Conservation (phyloP, 1,140 invertebrate species). For the Aleiodes sp. region DNA sequence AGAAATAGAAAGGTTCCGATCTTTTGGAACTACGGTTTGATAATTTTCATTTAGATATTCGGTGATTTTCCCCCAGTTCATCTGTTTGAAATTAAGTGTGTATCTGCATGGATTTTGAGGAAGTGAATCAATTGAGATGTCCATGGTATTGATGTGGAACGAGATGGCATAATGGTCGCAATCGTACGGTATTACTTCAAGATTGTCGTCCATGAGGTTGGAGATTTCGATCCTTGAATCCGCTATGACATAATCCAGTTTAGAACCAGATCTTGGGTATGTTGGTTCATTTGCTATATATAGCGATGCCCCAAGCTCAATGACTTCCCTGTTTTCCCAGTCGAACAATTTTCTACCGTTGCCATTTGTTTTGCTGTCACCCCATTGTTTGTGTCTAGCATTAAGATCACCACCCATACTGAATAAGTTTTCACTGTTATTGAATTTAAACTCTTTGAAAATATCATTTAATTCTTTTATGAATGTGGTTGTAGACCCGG, state of each 20-base stretch:
- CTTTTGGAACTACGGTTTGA: background rate
- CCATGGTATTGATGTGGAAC: background rate
- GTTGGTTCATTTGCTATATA: too few relatives aligned
- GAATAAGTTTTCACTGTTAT: conserved; percentile 12
- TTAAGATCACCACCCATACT: conserved; percentile 19
- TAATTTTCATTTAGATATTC: background rate
- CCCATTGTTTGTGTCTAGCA: background rate
- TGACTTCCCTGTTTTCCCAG: too few relatives aligned
- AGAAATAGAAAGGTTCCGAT: too few relatives aligned
- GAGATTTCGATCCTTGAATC: too few relatives aligned
- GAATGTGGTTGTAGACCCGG: background rate
- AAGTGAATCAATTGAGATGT: background rate
- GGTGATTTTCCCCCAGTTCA: background rate
- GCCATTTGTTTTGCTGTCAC: background rate
- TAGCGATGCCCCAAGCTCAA: too few relatives aligned
- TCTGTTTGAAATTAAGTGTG: conserved; percentile 38
- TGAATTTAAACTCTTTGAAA: background rate
- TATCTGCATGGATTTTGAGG: background rate
- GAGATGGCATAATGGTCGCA: too few relatives aligned
- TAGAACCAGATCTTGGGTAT: too few relatives aligned
- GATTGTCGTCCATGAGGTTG: too few relatives aligned
- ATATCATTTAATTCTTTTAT: background rate
- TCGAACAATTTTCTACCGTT: background rate
- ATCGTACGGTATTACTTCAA: too few relatives aligned
- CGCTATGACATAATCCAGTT: too few relatives aligned